A percentile compares a stretch with the other conserved stretches of the same genome.
Evolutionary conservation across 2,888 invertebrate species (phyloP).

Genomic region (Lottia scabra): DNA sequence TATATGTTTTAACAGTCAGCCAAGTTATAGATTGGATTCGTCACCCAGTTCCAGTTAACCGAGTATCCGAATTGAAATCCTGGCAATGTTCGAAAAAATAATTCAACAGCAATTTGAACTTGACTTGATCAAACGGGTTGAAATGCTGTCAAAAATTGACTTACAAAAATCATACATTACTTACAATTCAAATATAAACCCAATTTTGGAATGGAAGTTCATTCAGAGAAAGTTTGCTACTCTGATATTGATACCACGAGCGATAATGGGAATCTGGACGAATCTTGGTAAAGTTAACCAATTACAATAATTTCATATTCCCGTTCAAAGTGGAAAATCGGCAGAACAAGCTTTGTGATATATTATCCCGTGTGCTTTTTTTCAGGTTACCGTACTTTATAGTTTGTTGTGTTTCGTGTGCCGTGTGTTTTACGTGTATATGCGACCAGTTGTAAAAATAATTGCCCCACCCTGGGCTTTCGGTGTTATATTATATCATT

Average conservation of each 20-base stretch:
- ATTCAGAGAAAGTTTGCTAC: too few species aligned
- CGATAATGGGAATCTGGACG: too few species aligned
- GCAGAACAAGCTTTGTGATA: background rate
- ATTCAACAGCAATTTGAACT: background rate
- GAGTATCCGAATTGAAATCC: constrained; percentile 19
- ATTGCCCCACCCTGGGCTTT: background rate
- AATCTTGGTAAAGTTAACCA: too few species aligned
- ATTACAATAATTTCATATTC: too few species aligned
- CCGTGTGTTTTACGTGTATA: background rate
- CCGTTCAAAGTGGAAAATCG: background rate
- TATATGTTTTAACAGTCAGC: constrained; percentile 39
- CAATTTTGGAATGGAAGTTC: background rate
- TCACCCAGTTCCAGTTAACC: constrained; percentile 29
- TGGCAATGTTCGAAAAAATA: constrained; percentile 27
- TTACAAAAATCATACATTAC: background rate
- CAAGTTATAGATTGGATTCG: constrained; percentile 45
- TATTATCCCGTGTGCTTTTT: background rate
- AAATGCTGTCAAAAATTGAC: background rate
- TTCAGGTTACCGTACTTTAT: background rate
- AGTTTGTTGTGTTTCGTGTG: background rate
- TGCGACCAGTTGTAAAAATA: background rate
- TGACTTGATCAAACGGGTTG: background rate
- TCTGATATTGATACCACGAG: too few species aligned
- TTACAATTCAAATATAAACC: background rate
- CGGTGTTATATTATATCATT: background rate